Conservation (phyloP, 2,888 invertebrate genomes). For the Coremacera marginata region DNA sequence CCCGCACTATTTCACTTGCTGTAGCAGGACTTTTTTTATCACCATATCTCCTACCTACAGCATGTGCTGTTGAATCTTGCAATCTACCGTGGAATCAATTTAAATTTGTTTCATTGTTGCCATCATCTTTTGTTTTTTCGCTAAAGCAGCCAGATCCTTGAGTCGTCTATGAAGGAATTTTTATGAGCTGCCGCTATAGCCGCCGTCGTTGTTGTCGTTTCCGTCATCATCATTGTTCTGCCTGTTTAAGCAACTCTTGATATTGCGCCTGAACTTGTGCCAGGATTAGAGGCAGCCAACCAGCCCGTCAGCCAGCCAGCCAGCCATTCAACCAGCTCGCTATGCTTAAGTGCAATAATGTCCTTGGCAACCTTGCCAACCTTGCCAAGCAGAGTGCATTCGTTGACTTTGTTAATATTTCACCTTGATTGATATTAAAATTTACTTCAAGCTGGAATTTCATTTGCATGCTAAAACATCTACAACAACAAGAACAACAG, state of each 20-base stretch:
- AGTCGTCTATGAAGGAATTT: constrained; percentile 53
- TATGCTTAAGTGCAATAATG: constrained; percentile 12
- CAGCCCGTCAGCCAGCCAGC: background rate
- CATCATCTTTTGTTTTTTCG: constrained; percentile 56
- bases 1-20: background rate
- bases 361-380: constrained; percentile 22
- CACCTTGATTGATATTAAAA: constrained; percentile 59
- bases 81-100: constrained; percentile 58
- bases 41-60: background rate
- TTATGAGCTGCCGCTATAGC: constrained; percentile 57
- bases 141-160: constrained; percentile 11
- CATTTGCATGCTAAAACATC: constrained; percentile 50
- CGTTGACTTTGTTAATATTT: constrained; percentile 55
- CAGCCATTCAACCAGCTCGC: background rate
- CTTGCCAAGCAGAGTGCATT: background rate
- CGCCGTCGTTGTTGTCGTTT: background rate
- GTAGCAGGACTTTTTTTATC: background rate
- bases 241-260: constrained; percentile 1
- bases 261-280: background rate
- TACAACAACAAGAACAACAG: constrained; percentile 28
- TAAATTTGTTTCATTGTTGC: constrained; percentile 52
- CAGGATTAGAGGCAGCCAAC: background rate
- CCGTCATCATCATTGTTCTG: constrained; percentile 20
- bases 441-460: constrained; percentile 53
- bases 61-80: constrained; percentile 37